phyloP scores from a whole-genome alignment of 2,113 vertebrate species.

The Poeciliopsis turrubarensis region DNA sequence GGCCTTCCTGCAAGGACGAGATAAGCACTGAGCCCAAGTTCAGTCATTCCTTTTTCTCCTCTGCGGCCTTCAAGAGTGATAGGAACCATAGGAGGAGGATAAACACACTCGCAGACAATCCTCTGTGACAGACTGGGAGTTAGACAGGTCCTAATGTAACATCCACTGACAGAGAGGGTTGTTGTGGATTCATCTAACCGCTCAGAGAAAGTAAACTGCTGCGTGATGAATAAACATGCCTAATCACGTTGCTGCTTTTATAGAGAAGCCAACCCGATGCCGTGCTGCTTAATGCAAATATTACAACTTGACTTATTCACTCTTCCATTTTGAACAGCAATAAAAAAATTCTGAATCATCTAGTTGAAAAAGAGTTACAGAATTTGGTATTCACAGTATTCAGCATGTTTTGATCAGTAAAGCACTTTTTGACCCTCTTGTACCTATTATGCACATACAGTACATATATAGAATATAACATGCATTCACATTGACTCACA shows the following conservation, averaged over 20 bases:
- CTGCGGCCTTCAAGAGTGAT: slow-evolving; percentile 55
- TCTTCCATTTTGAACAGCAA: slow-evolving; percentile 15
- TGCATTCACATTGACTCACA: slow-evolving; percentile 72
- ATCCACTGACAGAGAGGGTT: slow-evolving; percentile 42
- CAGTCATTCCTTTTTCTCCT: slow-evolving; percentile 45
- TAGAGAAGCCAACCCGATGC: slow-evolving; percentile 2
- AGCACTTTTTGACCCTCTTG: slow-evolving; percentile 78
- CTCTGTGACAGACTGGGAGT: slow-evolving; percentile 19
- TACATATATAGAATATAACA: slow-evolving; percentile 64
- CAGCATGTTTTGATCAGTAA: slow-evolving; percentile 82
- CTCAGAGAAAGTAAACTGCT: slow-evolving; percentile 32
- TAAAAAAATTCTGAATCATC: slow-evolving; percentile 25
- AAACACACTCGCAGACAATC: slow-evolving; percentile 17
- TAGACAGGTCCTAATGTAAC: slow-evolving; percentile 31
- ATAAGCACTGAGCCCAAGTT: slow-evolving; percentile 67
- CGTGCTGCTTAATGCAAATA: slow-evolving; percentile 20
- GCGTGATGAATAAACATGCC: slow-evolving; percentile 33
- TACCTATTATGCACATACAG: slow-evolving; percentile 60
- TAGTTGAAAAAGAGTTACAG: slow-evolving; percentile 54
- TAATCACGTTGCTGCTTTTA: slow-evolving; percentile 20
- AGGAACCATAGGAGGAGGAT: slow-evolving; percentile 44
- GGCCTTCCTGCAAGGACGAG: slow-evolving; percentile 66
- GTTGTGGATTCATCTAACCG: slow-evolving; percentile 25
- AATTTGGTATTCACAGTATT: slow-evolving; percentile 84
- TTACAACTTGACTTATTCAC: slow-evolving; percentile 11